phyloP scores from a whole-genome alignment of 2,113 vertebrate genomes.

The Aphelocoma coerulescens region DNA sequence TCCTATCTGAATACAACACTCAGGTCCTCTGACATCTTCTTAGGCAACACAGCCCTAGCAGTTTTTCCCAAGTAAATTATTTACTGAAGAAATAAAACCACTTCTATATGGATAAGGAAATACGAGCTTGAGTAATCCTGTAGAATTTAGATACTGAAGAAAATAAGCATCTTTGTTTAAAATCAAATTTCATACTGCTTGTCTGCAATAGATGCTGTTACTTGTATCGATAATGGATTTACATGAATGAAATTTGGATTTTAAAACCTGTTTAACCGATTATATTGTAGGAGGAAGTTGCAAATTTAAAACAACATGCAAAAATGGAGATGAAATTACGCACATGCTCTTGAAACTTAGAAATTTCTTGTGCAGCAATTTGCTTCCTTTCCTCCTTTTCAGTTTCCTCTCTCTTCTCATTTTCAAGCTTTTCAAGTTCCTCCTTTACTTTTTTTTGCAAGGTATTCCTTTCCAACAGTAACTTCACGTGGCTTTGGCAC shows the following conservation, averaged over 20 bases:
- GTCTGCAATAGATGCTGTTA: not conserved
- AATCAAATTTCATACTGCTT: not conserved
- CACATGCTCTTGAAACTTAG: conserved; percentile 82
- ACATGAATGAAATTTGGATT: not conserved
- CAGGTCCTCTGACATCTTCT: fast-evolving
- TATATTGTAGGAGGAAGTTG: not conserved
- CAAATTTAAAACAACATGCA: not conserved
- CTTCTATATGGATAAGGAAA: not conserved
- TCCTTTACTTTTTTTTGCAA: conserved; percentile 78
- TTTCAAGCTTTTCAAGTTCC: conserved; percentile 66
- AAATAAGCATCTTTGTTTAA: not conserved
- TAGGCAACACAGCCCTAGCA: not conserved
- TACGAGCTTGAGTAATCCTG: not conserved
- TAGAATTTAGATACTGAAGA: not conserved
- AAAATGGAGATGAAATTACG: not conserved
- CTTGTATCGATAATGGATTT: not conserved
- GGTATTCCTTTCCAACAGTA: conserved; percentile 71
- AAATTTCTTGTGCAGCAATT: conserved; percentile 70
- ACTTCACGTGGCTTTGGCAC: conserved; percentile 73
- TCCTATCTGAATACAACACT: not conserved
- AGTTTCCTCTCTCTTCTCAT: conserved; percentile 59
- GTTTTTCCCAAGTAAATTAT: not conserved
- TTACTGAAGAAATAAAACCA: not conserved
- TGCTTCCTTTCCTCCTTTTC: conserved; percentile 77
- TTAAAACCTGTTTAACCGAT: not conserved